Conservation (phyloP, 2,113 vertebrate species). For the Chaetodon auriga region DNA sequence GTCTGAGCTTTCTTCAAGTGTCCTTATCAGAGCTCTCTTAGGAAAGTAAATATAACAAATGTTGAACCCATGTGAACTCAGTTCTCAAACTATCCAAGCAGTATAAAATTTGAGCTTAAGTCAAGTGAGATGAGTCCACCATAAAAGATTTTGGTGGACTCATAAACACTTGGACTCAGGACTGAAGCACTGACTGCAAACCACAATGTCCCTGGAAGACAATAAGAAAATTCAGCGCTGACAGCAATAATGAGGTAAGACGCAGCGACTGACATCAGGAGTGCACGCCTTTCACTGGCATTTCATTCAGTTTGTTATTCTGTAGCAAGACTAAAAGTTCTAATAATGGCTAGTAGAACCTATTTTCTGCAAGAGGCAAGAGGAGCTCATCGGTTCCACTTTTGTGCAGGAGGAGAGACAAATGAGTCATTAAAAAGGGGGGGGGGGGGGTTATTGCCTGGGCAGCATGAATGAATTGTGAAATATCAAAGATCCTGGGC, state of each 20-base stretch:
- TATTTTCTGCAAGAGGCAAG: too few relatives aligned
- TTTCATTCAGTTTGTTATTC: too few relatives aligned
- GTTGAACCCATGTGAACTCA: not conserved
- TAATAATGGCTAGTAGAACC: not conserved
- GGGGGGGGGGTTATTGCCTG: not conserved
- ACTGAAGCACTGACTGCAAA: too few relatives aligned
- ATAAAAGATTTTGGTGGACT: too few relatives aligned
- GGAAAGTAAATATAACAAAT: not conserved
- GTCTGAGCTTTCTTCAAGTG: not conserved
- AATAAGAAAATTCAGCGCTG: too few relatives aligned
- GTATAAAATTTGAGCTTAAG: not conserved
- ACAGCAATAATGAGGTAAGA: too few relatives aligned
- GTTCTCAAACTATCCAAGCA: not conserved
- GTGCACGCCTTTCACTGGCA: too few relatives aligned
- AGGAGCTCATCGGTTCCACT: too few relatives aligned
- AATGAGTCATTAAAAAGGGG: not conserved
- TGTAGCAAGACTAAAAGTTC: too few relatives aligned
- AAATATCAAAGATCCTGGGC: not conserved
- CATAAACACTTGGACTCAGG: too few relatives aligned
- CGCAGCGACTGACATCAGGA: too few relatives aligned
- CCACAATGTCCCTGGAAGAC: too few relatives aligned
- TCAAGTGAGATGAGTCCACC: not conserved
- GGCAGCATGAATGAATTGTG: not conserved
- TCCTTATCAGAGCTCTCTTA: not conserved
- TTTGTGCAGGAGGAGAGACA: not conserved